A percentile compares a stretch with the other conserved stretches of the same genome.
Conservation (phyloP, 2,113 vertebrate species). For the Eretmochelys imbricata region DNA sequence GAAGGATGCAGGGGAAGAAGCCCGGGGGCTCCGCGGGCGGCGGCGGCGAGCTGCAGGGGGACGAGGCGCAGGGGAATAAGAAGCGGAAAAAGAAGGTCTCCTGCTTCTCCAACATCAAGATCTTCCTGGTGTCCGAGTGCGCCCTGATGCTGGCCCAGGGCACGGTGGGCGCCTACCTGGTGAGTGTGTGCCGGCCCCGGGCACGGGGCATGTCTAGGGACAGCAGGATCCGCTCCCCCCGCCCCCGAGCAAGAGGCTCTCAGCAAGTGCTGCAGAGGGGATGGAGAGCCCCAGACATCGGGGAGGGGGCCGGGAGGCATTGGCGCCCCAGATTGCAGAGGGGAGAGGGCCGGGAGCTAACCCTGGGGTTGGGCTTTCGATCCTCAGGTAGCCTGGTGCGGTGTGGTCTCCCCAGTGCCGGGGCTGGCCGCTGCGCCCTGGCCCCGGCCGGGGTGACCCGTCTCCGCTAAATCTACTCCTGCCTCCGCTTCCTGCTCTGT, state of each 20-base stretch:
- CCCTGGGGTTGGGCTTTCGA: not conserved
- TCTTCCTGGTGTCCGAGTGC: constrained; percentile 96
- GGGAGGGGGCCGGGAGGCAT: no score
- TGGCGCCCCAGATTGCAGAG: no score
- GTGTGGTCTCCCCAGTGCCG: no score
- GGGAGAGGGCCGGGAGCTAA: not conserved
- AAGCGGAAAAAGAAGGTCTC: constrained; percentile 85
- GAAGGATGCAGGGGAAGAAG: constrained; percentile 88
- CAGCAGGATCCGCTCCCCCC: no score
- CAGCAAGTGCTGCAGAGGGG: not conserved
- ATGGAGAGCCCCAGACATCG: no score
- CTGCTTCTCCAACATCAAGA: constrained; percentile 96
- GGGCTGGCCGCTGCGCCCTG: no score
- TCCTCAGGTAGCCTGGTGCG: not conserved
- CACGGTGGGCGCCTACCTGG: constrained; percentile 98
- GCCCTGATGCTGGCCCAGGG: constrained; percentile 97
- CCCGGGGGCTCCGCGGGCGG: constrained; percentile 62
- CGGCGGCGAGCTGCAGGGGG: constrained; percentile 76
- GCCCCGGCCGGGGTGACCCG: no score
- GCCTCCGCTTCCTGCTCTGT: no score
- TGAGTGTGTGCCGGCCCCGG: constrained; percentile 78
- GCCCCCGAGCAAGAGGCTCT: not conserved
- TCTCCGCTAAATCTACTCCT: no score
- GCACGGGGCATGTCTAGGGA: rapidly evolving
- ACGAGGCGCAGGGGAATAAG: constrained; percentile 80